Evolutionary conservation across 1,140 invertebrate species (phyloP).

Genomic region (Diorhabda sublineata): DNA sequence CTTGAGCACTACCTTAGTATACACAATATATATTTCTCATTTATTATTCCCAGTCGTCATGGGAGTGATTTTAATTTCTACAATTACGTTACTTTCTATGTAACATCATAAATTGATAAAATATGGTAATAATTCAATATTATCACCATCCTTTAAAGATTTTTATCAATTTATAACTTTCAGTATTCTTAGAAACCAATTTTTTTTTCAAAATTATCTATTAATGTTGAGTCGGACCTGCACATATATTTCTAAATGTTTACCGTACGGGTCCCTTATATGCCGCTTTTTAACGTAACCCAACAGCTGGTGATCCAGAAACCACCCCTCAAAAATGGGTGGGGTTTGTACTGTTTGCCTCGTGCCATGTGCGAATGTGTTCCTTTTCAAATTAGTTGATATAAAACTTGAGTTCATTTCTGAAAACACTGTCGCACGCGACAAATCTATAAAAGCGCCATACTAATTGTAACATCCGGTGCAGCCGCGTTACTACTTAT

Average conservation of each 20-base stretch:
- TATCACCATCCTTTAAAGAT: no score
- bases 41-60: no score
- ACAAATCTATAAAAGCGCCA: slow-evolving; percentile 20
- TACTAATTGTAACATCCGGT: slow-evolving; percentile 31
- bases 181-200: no score
- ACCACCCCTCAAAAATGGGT: slow-evolving; percentile 38
- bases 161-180: no score
- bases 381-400: slow-evolving; percentile 35
- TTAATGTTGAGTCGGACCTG: neutral
- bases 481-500: neutral
- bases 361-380: slow-evolving; percentile 35
- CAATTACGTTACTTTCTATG: no score
- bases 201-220: no score
- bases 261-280: slow-evolving; percentile 28
- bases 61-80: no score
- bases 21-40: no score
- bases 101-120: no score
- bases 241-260: slow-evolving; percentile 4
- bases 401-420: slow-evolving; percentile 33
- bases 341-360: slow-evolving; percentile 33
- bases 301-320: slow-evolving; percentile 36
- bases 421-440: slow-evolving; percentile 31
- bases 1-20: no score
- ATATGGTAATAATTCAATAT: no score
- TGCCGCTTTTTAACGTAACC: slow-evolving; percentile 25